A percentile compares a stretch with the other conserved stretches of the same genome.
Evolutionary conservation across 2,888 invertebrate genomes (phyloP).

Genomic region (Stictocephala bisonia): DNA sequence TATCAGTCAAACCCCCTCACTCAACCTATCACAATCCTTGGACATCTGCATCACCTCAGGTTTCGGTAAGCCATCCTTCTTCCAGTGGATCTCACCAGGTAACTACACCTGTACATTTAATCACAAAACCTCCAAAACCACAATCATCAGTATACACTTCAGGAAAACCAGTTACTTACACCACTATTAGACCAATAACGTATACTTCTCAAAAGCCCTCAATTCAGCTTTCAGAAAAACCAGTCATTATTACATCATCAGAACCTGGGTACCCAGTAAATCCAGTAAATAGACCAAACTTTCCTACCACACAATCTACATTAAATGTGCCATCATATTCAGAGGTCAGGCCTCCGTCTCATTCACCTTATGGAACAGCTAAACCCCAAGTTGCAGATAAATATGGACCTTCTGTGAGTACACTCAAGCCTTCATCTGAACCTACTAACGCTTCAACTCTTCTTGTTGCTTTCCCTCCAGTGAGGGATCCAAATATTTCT

Average conservation of each 20-base stretch:
- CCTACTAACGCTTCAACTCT: constrained; percentile 67
- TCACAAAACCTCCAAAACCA: constrained; percentile 35
- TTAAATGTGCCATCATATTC: not conserved
- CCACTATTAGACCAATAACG: constrained; percentile 11
- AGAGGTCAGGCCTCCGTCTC: not conserved
- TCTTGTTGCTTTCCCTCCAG: constrained; percentile 84
- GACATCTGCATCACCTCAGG: constrained; percentile 28
- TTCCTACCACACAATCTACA: not conserved
- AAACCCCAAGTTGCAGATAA: constrained; percentile 42
- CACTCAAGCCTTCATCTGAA: constrained; percentile 25
- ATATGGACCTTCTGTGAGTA: constrained; percentile 28
- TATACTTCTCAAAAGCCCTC: constrained; percentile 14
- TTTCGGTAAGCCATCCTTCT: constrained; percentile 27
- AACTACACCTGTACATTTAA: constrained; percentile 15
- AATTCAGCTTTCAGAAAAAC: constrained; percentile 1
- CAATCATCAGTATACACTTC: constrained; percentile 29
- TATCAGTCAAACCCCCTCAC: constrained; percentile 35
- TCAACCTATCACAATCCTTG: constrained; percentile 19
- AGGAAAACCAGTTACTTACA: constrained; percentile 16
- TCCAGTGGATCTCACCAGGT: constrained; percentile 26
- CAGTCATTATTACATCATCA: constrained; percentile 14
- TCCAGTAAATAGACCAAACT: constrained; percentile 16
- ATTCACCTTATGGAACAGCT: constrained; percentile 31
- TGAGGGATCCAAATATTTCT: constrained; percentile 81
- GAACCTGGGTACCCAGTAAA: constrained; percentile 16